A percentile compares a stretch with the other conserved stretches of the same genome.
These are phyloP conservation scores for Percina caprodes DNA, from an alignment of 2,113 vertebrate genomes.

Conservation along the genomic window DNA sequence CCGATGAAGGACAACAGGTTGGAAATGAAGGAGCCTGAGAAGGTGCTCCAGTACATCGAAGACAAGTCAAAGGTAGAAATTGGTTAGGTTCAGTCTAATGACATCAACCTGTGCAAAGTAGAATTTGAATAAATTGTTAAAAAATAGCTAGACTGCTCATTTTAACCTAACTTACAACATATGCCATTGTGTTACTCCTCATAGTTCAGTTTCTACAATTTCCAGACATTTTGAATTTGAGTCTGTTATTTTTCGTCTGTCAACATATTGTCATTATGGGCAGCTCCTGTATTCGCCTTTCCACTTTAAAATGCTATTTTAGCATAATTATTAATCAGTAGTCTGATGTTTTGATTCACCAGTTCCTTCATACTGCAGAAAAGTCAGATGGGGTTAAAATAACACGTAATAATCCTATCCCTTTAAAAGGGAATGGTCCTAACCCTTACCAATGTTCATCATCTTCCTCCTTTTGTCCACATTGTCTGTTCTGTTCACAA, in stretches of 20 bases:
- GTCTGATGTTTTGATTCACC: background rate
- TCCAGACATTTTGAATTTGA: background rate
- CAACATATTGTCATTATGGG: background rate
- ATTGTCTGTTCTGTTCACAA: conserved; percentile 9
- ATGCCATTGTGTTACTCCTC: background rate
- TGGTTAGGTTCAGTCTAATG: background rate
- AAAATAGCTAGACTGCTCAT: background rate
- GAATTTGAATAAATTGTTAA: background rate
- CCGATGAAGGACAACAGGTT: conserved; percentile 35
- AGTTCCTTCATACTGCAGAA: background rate
- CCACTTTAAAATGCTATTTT: background rate
- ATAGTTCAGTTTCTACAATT: background rate
- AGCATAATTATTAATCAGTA: background rate
- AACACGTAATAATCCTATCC: background rate
- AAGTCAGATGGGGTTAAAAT: background rate
- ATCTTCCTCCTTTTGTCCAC: background rate
- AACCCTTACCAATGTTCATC: background rate
- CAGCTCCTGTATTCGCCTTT: background rate
- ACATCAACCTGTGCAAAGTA: background rate
- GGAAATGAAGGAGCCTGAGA: conserved; percentile 52
- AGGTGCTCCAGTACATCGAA: conserved; percentile 38
- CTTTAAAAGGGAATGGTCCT: background rate
- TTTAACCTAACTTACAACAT: background rate
- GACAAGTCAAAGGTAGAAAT: conserved; percentile 65
- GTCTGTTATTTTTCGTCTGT: background rate